Evolutionary conservation across 2,113 vertebrate genomes (phyloP), one percentile per base, ranked within the genome.

Genomic region (Proteles cristata): DNA sequence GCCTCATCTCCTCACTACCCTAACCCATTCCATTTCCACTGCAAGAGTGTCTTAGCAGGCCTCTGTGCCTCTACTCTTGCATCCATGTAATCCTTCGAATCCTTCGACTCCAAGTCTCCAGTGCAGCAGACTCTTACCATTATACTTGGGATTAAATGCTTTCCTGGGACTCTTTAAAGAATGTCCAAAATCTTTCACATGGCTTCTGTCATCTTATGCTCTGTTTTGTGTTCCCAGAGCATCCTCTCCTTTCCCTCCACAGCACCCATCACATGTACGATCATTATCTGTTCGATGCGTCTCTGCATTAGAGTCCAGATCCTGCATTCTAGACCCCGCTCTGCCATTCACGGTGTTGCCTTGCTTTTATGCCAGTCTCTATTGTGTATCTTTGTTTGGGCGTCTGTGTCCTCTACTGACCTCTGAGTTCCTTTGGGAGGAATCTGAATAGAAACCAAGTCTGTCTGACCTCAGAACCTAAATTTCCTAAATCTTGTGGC

Each of bases 401-500:
- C 92, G 63, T 73, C 68, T 85, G 39, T 77, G 84, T 88, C 91
- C 73, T 92, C 77, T 28, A 4, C 31, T 96, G 93, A 94, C 93
- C 95, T 80, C 92, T 93, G 69, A 71, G 21, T 90, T 95, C 91
- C 84, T 86, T 92, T 91, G 96, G 79, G 92, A 97, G 93, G 74
- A 65, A 83, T 45, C 71, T 77, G 94, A 94, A 94, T 88, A 95
- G 77, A 93, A 93, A 97, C 53, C 93, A 97, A 95, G 7, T 77
- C n/a, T 77, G n/a, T 69, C 93, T 95, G 88, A 97, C 94, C 82
- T 86, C 88, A 90, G 90, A 95, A 93, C 71, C 93, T 91, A 93
- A 91, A 96, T 97, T 97, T 97, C 97, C 85, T 90, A 96, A 97
- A 77, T 97, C 73, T 95, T 94, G 26, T 55, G 95, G 73, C 10